phyloP scores from a whole-genome alignment of 1,140 invertebrate species.

The Drosophila rhopaloa region DNA sequence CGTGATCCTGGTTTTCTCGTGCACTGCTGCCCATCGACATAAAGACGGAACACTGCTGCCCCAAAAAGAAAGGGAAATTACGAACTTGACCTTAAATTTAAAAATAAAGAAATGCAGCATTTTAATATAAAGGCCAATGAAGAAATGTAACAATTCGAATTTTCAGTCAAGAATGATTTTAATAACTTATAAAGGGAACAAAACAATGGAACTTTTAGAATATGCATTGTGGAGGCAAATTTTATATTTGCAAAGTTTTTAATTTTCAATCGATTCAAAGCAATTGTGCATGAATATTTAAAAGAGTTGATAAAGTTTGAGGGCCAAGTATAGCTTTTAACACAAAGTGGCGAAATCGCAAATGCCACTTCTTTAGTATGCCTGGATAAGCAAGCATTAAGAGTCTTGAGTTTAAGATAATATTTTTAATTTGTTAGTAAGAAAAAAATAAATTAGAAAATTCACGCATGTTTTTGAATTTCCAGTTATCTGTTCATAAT shows the following conservation, averaged over 20 bases:
- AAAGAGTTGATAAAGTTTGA: background rate
- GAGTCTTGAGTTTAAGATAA: too few relatives aligned
- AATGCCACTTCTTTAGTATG: background rate
- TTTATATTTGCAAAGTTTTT: background rate
- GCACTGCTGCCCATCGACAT: constrained; percentile 10
- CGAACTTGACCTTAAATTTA: background rate
- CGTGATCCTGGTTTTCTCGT: constrained; percentile 7
- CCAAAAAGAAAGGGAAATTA: background rate
- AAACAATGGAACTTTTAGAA: background rate
- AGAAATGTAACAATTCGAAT: background rate
- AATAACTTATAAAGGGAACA: background rate
- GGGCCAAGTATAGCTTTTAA: background rate
- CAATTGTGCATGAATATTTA: background rate
- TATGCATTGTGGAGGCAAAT: background rate
- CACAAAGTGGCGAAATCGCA: background rate
- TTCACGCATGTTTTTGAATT: too few relatives aligned
- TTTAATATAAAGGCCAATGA: background rate
- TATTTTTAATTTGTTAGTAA: too few relatives aligned
- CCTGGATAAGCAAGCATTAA: background rate
- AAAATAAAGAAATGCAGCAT: too few relatives aligned
- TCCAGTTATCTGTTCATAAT: background rate
- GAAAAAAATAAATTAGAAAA: too few relatives aligned
- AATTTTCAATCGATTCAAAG: background rate
- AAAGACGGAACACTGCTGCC: background rate
- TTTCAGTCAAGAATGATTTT: background rate